phyloP scores from a whole-genome alignment of 2,797 vertebrate genomes.

The Lemur catta region DNA sequence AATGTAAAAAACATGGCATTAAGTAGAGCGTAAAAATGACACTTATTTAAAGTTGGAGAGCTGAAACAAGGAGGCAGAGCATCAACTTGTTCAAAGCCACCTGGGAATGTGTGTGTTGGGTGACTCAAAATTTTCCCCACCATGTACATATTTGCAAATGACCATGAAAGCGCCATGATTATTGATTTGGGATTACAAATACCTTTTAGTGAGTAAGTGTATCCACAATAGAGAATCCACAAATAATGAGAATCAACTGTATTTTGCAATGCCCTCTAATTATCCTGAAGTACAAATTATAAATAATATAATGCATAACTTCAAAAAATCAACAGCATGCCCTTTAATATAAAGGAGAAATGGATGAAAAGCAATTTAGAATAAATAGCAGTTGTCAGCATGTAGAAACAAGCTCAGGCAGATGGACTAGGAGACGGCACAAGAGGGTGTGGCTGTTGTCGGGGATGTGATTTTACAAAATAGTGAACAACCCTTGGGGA shows the following conservation, averaged over 20 bases:
- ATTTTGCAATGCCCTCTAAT: neutral
- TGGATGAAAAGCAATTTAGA: neutral
- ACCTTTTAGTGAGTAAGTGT: neutral
- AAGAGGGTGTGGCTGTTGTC: neutral
- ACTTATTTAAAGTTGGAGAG: neutral
- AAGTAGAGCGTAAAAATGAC: neutral
- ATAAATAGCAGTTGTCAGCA: neutral
- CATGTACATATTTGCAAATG: rapidly evolving
- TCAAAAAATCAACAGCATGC: neutral
- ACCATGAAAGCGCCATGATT: neutral
- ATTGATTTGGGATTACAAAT: neutral
- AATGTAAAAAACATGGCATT: neutral
- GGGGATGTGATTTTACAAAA: neutral
- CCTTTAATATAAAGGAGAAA: conserved; percentile 7
- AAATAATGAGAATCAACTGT: neutral
- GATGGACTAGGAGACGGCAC: neutral
- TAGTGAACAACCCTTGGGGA: neutral
- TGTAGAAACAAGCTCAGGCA: neutral
- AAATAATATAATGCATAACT: neutral
- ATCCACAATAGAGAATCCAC: neutral
- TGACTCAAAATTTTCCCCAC: neutral
- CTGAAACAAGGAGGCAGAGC: neutral
- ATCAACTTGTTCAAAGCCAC: neutral
- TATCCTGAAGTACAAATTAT: neutral
- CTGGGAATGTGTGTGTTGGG: neutral